Evolutionary conservation across 2,797 vertebrate species (phyloP).

Genomic region (Gorsachius magnificus): DNA sequence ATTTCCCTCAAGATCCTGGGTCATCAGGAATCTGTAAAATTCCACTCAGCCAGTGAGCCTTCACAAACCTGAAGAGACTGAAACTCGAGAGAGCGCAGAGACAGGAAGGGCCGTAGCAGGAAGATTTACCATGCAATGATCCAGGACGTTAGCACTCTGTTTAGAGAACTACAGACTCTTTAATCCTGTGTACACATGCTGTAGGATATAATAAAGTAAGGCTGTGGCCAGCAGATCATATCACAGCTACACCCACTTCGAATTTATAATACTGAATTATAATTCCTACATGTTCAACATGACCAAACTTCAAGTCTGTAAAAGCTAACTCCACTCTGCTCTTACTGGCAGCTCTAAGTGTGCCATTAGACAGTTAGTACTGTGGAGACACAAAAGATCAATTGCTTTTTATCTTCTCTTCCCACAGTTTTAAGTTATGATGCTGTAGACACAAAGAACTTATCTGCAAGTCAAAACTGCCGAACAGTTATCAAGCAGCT

Average conservation of each 20-base stretch:
- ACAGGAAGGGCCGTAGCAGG: neutral
- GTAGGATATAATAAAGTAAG: neutral
- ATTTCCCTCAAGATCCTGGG: neutral
- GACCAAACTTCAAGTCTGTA: neutral
- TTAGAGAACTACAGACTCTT: too few species aligned
- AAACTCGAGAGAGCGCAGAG: neutral
- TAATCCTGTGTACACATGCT: neutral
- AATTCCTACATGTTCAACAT: neutral
- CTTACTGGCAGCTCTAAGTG: neutral
- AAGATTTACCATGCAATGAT: neutral
- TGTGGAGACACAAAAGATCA: neutral
- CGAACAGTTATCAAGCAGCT: neutral
- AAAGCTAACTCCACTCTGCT: neutral
- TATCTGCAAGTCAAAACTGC: neutral
- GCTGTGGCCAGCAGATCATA: neutral
- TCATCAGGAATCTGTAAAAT: neutral
- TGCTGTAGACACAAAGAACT: neutral
- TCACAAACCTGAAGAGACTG: neutral
- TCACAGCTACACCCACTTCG: neutral
- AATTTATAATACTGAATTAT: neutral
- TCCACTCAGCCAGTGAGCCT: neutral
- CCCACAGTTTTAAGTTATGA: neutral
- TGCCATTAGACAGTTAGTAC: neutral
- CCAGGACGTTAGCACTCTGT: neutral
- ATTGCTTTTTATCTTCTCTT: neutral